Evolutionary conservation across 1,140 invertebrate species (phyloP), one percentile per base, ranked within the genome.

Genomic region (Bombus superbus): DNA sequence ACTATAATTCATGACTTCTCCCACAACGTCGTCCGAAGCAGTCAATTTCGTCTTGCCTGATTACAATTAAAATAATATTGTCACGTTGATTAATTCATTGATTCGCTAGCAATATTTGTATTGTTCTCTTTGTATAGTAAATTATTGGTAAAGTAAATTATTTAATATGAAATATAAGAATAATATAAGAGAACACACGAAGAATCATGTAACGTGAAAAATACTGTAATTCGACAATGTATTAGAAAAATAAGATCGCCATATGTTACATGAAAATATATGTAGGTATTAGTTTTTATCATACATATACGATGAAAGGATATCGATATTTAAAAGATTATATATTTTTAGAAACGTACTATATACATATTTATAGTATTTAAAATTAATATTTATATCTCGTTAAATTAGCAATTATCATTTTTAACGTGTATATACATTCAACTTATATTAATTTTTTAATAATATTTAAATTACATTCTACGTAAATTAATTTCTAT

Each of bases 271-370:
- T 79, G 38, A 47, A 32, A 32, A 66, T 66, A 66, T 32, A 32
- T 8, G 15, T 35, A 38, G 15, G 25, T 38, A 79, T n/a, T 38
- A 5, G 40, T 3, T 77, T 64, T 62, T 42, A 32, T n/a, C n/a
- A 40, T 32, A 42, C 6, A 40, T 11, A 40, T 68, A 28, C 40
- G 15, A 77, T 32, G 10, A n/a, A 64, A 57, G 8, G 25, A 22
- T n/a, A 64, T 62, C 1, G 8, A 28, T 32, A 76, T n/a, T 40
- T 59, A n/a, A 76, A 35, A 25, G 22, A 38, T 53, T 59, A 40
- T 76, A 76, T 76, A 76, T 35, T 59, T 62, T 76, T 59, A 76
- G 13, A 75, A 59, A 76, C n/a, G 13, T 59, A 40, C 2, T 44
- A 44, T 44, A 25, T 66, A 44, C 35, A 78, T 28, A 78, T 28